These are phyloP conservation scores for Heterodera filipjevi DNA, from an alignment of 2,888 invertebrate species.

Conservation along the genomic window DNA sequence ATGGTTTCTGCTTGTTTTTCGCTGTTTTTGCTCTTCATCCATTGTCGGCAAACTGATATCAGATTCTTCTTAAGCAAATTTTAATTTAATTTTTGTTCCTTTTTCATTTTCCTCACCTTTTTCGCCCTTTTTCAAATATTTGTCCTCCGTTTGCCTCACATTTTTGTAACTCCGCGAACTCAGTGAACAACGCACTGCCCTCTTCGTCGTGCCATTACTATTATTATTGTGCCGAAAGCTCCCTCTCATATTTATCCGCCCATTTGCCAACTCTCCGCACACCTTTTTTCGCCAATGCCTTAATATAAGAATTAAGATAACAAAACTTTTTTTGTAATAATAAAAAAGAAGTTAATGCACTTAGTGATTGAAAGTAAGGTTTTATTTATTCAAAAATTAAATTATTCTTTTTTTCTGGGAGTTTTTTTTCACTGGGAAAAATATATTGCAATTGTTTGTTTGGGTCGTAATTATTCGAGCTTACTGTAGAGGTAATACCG, in stretches of 20 bases:
- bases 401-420: too few species aligned
- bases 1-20: not conserved
- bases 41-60: not conserved
- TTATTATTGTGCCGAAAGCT: not conserved
- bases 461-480: too few species aligned
- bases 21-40: not conserved
- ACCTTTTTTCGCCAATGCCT: conserved; percentile 27
- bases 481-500: too few species aligned
- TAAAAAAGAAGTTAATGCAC: too few species aligned
- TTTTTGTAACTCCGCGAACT: not conserved
- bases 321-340: not conserved
- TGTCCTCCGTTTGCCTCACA: not conserved
- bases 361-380: too few species aligned
- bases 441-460: too few species aligned
- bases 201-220: not conserved
- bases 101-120: not conserved
- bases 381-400: too few species aligned
- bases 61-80: not conserved
- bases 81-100: not conserved
- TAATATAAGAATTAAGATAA: not conserved
- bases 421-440: too few species aligned
- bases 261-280: conserved; percentile 18
- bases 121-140: not conserved
- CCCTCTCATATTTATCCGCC: not conserved
- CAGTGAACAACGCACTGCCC: not conserved